Conservation (phyloP, 1,140 invertebrate species). For the Caenorhabditis latens region DNA sequence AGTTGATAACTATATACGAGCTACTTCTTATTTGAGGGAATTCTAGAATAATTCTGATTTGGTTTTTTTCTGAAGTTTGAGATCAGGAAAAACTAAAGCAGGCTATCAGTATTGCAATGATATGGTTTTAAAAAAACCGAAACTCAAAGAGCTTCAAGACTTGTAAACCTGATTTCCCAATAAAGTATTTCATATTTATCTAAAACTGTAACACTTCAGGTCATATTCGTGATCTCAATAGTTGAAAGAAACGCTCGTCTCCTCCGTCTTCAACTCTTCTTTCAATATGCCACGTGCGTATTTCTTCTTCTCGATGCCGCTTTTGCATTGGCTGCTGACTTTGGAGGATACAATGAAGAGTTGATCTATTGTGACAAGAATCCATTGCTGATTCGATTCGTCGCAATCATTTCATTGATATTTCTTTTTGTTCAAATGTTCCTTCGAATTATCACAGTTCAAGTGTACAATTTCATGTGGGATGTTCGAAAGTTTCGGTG, state of each 20-base stretch:
- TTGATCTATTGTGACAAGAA: conserved; percentile 70
- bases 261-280: conserved; percentile 72
- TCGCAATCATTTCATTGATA: conserved; percentile 72
- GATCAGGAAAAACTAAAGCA: too few relatives aligned
- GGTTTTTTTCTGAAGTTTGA: too few relatives aligned
- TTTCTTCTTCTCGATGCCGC: conserved; percentile 74
- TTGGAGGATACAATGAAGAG: conserved; percentile 76
- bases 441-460: conserved; percentile 74
- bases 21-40: too few relatives aligned
- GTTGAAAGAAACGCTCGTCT: conserved; percentile 68
- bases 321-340: conserved; percentile 75
- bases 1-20: too few relatives aligned
- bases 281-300: conserved; percentile 76
- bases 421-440: conserved; percentile 74
- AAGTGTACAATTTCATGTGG: conserved; percentile 75
- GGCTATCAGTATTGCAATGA: too few relatives aligned
- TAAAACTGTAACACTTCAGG: conserved; percentile 59
- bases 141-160: too few relatives aligned
- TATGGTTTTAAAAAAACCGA: too few relatives aligned
- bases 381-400: conserved; percentile 72
- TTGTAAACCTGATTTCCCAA: too few relatives aligned
- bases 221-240: conserved; percentile 73
- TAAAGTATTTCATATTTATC: background rate
- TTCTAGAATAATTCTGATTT: too few relatives aligned
- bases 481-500: conserved; percentile 73